Evolutionary conservation across 2,113 vertebrate genomes (phyloP).

Genomic region (Martes martes): DNA sequence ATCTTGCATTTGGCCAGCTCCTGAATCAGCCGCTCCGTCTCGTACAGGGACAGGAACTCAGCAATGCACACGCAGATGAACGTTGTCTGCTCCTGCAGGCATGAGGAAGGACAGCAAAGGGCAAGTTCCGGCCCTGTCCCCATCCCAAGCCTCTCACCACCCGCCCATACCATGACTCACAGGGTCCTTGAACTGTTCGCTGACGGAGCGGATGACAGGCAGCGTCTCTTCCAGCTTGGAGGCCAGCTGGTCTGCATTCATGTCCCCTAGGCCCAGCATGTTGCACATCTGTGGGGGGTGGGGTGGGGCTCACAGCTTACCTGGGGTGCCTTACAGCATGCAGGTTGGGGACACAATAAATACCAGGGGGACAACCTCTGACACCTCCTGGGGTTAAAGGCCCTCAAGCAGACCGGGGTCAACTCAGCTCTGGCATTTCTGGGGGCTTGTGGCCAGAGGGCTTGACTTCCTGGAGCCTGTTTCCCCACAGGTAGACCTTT

Average conservation of each 20-base stretch:
- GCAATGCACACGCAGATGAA: constrained; percentile 97
- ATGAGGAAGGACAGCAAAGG: neutral
- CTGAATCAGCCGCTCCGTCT: constrained; percentile 95
- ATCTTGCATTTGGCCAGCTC: constrained; percentile 96
- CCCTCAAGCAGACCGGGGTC: neutral
- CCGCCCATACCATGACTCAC: constrained; percentile 78
- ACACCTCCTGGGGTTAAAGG: too few species aligned
- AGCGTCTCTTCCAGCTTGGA: constrained; percentile 95
- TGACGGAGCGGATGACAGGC: constrained; percentile 95
- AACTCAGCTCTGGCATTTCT: neutral
- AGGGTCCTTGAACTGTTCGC: constrained; percentile 96
- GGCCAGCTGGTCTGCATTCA: constrained; percentile 96
- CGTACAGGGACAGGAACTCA: constrained; percentile 95
- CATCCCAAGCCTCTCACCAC: fast-evolving
- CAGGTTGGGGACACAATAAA: neutral
- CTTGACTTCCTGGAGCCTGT: neutral
- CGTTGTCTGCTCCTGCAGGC: constrained; percentile 91
- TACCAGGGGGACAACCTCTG: fast-evolving
- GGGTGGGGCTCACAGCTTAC: neutral
- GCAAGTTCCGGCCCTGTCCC: neutral
- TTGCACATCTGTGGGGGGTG: constrained; percentile 90
- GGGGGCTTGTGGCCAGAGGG: neutral
- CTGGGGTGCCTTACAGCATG: neutral
- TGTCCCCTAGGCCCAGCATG: constrained; percentile 95
- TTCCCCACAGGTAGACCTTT: neutral